Evolutionary conservation across 2,797 vertebrate genomes (phyloP), one percentile per base, ranked within the genome.

Genomic region (Chromis chromis): DNA sequence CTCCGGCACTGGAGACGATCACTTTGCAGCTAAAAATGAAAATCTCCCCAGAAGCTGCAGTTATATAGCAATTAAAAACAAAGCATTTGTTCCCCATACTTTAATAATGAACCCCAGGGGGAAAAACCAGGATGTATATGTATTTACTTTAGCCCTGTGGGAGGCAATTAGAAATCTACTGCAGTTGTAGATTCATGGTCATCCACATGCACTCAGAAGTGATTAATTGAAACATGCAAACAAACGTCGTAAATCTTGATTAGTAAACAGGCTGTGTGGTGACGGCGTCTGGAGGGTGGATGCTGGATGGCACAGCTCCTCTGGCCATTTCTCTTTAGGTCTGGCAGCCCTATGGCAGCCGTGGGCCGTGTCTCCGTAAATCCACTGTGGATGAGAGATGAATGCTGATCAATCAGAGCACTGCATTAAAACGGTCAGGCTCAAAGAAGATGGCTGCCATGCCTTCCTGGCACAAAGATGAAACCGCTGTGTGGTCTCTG

Each of bases 391-490:
- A 89, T 80, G 79, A 89, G 86, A 39, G 77, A 78, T 66, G 81
- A 88, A 86, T 89, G 83, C 82, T 87, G 85, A 94, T 93, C 85
- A 88, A 86, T 89, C 91, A 82, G 83, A 79, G 79, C 33, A 66
- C 83, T 55, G 83, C 81, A 76, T 87, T 88, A 82, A 86, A 82
- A 78, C 25, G 65, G 39, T 55, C 80, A 36, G 77, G 46, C 74
- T 59, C 46, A 48, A 55, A 78, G 68, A 83, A 59, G 50, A 70
- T 73, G 74, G 78, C 61, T 59, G 84, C 79, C 55, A 13, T 21
- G 33, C 31, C 70, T 68, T 76, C n/a, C 8, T 67, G 65, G 46
- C 64, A 65, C 69, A 57, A 49, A 78, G 55, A 42, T 76, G 70
- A 70, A 75, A 39, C 46, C 10, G 0, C 49, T 31, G 64, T 36